These are phyloP conservation scores for Bombyx huttoni DNA, from an alignment of 2,888 invertebrate genomes.

Conservation along the genomic window DNA sequence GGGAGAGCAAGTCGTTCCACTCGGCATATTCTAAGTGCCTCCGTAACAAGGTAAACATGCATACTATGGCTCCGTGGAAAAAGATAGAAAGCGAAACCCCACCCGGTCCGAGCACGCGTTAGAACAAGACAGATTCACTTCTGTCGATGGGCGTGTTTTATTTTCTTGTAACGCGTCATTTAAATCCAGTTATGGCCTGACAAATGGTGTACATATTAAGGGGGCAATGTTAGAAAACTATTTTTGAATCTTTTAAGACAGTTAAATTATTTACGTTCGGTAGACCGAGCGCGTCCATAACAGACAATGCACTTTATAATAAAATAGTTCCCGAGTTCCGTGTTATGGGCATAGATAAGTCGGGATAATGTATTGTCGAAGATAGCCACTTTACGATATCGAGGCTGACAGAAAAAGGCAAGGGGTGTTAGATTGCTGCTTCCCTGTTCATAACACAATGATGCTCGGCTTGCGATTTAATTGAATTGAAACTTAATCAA, in stretches of 20 bases:
- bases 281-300: slow-evolving; percentile 54
- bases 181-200: slow-evolving; percentile 72
- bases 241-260: slow-evolving; percentile 74
- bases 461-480: too few relatives aligned
- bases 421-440: slow-evolving; percentile 60
- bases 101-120: slow-evolving; percentile 7
- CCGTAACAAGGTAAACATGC: slow-evolving; percentile 47
- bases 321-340: slow-evolving; percentile 63
- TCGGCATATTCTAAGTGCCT: slow-evolving; percentile 39
- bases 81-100: slow-evolving; percentile 24
- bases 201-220: slow-evolving; percentile 72
- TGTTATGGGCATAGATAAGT: slow-evolving; percentile 67
- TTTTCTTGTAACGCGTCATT: slow-evolving; percentile 56
- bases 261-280: slow-evolving; percentile 71
- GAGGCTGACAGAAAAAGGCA: slow-evolving; percentile 53
- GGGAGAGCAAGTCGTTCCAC: slow-evolving; percentile 10
- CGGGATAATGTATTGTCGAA: slow-evolving; percentile 62
- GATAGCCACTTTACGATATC: slow-evolving; percentile 65
- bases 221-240: slow-evolving; percentile 72
- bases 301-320: slow-evolving; percentile 72
- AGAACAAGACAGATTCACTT: slow-evolving; percentile 31
- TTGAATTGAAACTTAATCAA: too few relatives aligned
- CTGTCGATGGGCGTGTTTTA: slow-evolving; percentile 44
- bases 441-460: slow-evolving; percentile 9
- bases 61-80: slow-evolving; percentile 35